Evolutionary conservation across 2,888 invertebrate species (phyloP).

Genomic region (Dryobotodes eremita): DNA sequence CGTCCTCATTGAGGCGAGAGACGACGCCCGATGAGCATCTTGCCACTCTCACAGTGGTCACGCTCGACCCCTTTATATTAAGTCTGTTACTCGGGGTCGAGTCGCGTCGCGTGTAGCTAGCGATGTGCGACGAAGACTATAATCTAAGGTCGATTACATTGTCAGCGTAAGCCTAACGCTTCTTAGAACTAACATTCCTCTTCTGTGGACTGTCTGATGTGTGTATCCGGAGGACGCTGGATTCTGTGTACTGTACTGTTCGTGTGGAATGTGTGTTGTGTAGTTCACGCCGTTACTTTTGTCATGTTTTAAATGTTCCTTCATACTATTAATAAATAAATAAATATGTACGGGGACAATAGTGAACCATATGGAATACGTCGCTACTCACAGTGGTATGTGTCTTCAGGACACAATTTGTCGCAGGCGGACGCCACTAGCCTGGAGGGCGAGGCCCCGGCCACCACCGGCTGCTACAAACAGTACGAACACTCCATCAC

Average conservation of each 20-base stretch:
- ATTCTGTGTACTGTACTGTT: conserved; percentile 87
- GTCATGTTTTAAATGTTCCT: conserved; percentile 81
- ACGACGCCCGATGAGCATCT: conserved; percentile 91
- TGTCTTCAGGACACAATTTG: conserved; percentile 96
- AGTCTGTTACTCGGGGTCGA: conserved; percentile 86
- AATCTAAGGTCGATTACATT: conserved; percentile 89
- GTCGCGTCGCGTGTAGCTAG: conserved; percentile 89
- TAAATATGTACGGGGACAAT: conserved; percentile 73
- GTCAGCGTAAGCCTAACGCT: conserved; percentile 91
- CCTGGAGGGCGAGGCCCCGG: conserved; percentile 94
- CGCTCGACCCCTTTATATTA: conserved; percentile 86
- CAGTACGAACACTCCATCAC: conserved; percentile 93
- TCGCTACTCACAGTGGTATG: conserved; percentile 89
- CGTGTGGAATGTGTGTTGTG: conserved; percentile 89
- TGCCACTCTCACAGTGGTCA: conserved; percentile 88
- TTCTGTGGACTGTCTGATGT: conserved; percentile 87
- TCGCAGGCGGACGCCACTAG: conserved; percentile 97
- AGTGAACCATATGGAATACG: conserved; percentile 79
- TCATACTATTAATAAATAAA: conserved; percentile 69
- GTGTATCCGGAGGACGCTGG: conserved; percentile 89
- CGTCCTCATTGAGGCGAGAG: conserved; percentile 94
- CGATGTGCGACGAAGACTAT: conserved; percentile 90
- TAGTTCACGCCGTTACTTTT: conserved; percentile 87
- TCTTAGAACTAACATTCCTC: conserved; percentile 86
- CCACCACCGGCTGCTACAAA: conserved; percentile 94